A percentile compares a stretch with the other conserved stretches of the same genome.
These are phyloP conservation scores for Paradoxurus hermaphroditus DNA, from an alignment of 2,113 vertebrate genomes.

Conservation along the genomic window DNA sequence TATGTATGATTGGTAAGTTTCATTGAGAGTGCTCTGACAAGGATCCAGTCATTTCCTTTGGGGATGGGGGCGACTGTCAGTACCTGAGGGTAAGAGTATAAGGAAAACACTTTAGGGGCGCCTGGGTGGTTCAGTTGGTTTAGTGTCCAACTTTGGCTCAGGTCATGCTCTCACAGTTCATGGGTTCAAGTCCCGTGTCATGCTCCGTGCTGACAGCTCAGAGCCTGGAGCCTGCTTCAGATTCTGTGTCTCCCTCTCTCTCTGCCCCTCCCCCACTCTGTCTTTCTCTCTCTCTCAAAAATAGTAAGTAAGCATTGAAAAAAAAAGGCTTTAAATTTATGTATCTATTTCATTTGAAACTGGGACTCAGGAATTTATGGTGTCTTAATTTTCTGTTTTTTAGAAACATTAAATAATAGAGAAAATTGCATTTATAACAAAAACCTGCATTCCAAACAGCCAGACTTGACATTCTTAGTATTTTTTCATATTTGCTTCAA, in stretches of 20 bases:
- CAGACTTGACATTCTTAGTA: background rate
- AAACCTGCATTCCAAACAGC: constrained; percentile 19
- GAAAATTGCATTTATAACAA: background rate
- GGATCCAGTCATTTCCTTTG: background rate
- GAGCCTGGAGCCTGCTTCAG: too few species aligned
- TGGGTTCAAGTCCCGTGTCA: too few species aligned
- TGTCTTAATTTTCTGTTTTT: background rate
- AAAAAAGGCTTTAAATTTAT: background rate
- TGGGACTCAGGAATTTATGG: background rate
- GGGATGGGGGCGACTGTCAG: background rate
- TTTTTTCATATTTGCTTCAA: constrained; percentile 46
- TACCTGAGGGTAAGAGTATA: background rate
- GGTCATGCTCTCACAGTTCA: too few species aligned
- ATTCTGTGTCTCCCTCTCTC: too few species aligned
- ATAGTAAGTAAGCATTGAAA: too few species aligned
- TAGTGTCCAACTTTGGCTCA: too few species aligned
- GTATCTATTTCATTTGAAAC: constrained; percentile 22
- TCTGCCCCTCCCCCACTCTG: too few species aligned
- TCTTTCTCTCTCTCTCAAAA: too few species aligned
- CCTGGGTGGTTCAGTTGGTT: too few species aligned
- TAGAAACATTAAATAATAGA: constrained; percentile 27
- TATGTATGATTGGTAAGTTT: background rate
- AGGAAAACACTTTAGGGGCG: background rate
- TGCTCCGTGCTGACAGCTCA: too few species aligned
- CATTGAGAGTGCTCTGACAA: background rate